Evolutionary conservation across 2,888 invertebrate species (phyloP).

Genomic region (Papilio elwesi): DNA sequence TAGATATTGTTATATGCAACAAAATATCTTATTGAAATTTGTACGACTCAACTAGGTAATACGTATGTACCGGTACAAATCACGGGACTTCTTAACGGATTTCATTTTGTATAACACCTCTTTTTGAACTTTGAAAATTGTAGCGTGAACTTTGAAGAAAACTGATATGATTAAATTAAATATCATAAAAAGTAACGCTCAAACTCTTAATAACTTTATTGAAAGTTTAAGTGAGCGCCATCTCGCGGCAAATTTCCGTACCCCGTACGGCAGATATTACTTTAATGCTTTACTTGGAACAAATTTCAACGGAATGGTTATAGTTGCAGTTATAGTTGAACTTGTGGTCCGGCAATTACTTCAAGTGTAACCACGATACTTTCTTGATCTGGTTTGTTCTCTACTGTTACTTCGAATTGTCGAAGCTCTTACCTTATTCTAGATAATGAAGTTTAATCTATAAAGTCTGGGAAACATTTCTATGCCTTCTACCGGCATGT

Average conservation of each 20-base stretch:
- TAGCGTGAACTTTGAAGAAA: conserved; percentile 39
- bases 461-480: not conserved
- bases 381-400: conserved; percentile 56
- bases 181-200: conserved; percentile 59
- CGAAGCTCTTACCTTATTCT: not conserved
- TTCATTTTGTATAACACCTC: conserved; percentile 5
- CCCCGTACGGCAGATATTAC: conserved; percentile 62
- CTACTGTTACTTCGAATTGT: conserved; percentile 39
- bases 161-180: conserved; percentile 45
- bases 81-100: not conserved
- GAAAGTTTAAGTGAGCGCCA: conserved; percentile 68
- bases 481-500: not conserved
- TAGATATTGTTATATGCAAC: not conserved
- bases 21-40: not conserved
- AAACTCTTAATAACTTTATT: conserved; percentile 68
- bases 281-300: conserved; percentile 68
- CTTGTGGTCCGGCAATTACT: conserved; percentile 67
- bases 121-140: conserved; percentile 36
- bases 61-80: not conserved
- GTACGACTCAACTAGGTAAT: not conserved
- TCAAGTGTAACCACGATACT: conserved; percentile 61
- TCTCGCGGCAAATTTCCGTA: conserved; percentile 73
- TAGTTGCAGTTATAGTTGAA: conserved; percentile 68
- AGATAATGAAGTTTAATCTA: not conserved
- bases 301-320: conserved; percentile 67